Base-by-base conservation (phyloP, 1,140 invertebrate species). In the Thereuonema tuberculata region DNA sequence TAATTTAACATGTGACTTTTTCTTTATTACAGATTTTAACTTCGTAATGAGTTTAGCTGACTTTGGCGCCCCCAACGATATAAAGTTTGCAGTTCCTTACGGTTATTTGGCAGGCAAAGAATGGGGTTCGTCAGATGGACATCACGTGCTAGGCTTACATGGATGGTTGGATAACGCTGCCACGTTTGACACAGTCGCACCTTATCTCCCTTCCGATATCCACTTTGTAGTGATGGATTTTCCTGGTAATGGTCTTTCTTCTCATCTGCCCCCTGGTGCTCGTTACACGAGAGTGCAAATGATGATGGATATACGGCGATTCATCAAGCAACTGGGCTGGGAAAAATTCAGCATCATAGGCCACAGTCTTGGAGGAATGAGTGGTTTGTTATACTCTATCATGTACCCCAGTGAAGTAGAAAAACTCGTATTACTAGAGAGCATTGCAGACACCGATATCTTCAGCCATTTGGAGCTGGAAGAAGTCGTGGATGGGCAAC, bases 291-390 rank as follows among this genome's bases (percentile, higher is more conserved):
- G 88, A 56, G 82, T 63, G 82, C 69, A 85, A 81, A 27, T 74
- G 85, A 31, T 78, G 76, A n/a, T 69, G 9, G 64, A 87, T 1
- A 74, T 92, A 14, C 78, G 86, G 64, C 77, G 85, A 66, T 84
- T 91, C 60, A 76, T 84, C 2, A 83, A 83, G 65, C 77, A 88
- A 74, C 87, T 83, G 69, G 81, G 82, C 59, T 93, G 89, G 89
- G 75, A 76, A 54, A 83, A 86, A 67, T 78, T 93, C 56, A 66
- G 65, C 20, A 59, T 75, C 5, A 52, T 75, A 3, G 73, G 70
- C 5, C 74, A 75, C 62, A 74, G 71, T 48, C 65, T 74, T 63
- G 74, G 74, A 48, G 67, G 65, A 23, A 62, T 62, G 15, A 60
- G 67, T 5, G 67, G 63, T 9, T 62, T 74, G 26, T 49, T 71